Evolutionary conservation across 2,113 vertebrate genomes (phyloP).

Genomic region (Stercorarius parasiticus): DNA sequence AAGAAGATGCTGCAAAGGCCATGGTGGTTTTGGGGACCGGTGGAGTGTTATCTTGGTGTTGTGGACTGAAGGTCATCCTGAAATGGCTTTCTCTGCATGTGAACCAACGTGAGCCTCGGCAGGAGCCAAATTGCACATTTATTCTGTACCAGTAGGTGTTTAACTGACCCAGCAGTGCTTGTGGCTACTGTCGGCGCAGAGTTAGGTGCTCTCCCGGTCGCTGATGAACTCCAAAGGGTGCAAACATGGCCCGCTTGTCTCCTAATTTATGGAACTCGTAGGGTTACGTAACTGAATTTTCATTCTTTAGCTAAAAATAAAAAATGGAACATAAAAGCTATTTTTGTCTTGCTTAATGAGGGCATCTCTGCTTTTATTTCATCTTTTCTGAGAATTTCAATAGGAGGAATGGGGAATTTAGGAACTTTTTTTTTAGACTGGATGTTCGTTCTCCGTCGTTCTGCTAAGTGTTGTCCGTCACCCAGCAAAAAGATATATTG

Average conservation of each 20-base stretch:
- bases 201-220: background rate
- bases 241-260: constrained; percentile 2
- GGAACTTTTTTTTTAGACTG: background rate
- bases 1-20: background rate
- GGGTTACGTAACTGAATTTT: constrained; percentile 66
- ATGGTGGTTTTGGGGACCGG: background rate
- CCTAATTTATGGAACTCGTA: background rate
- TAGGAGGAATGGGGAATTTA: background rate
- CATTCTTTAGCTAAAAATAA: constrained; percentile 70
- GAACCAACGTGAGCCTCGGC: fast-evolving
- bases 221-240: background rate
- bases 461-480: background rate
- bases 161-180: background rate
- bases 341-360: constrained; percentile 74
- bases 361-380: constrained; percentile 66
- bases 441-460: background rate
- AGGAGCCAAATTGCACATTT: background rate
- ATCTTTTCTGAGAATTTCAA: constrained; percentile 29
- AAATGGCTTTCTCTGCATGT: background rate
- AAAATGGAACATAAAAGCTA: constrained; percentile 73
- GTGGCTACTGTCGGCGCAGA: background rate
- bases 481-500: background rate
- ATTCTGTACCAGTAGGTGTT: background rate
- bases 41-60: background rate
- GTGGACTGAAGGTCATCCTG: background rate